Evolutionary conservation across 2,888 invertebrate species (phyloP), one percentile per base, ranked within the genome.

Genomic region (Drosophila acutilabella): DNA sequence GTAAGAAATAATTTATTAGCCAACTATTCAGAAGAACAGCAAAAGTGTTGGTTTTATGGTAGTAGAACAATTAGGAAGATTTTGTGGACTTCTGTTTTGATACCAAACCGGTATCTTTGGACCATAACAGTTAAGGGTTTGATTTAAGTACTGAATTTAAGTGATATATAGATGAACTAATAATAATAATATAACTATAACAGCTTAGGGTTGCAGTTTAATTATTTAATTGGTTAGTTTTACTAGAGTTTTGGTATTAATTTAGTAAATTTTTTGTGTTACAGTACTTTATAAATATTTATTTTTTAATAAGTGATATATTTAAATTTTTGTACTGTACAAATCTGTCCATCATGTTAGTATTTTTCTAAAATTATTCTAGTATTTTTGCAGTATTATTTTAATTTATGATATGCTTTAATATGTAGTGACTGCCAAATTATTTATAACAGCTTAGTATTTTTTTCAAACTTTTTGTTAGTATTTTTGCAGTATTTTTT

Each of bases 21-120:
- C 18, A 50, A 50, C 7, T 18, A 51, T 51, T 51, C 23, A 20
- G 2, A 38, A 52, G 51, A 40, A 40, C 23, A 40, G 23, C 14
- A 52, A 40, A 23, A 52, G 14, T 14, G 33, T 18, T 10, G n/a
- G 4, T 4, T 18, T 10, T 7, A 51, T 18, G 36, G 5, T 18
- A 36, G 5, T 13, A 11, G 1, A 33, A 18, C 16, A 47, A 50
- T 20, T 36, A 6, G 10, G 7, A n/a, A n/a, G 42, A 41, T 2
- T 48, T 18, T 26, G 1, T 4, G 8, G 7, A 18, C 30, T n/a
- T n/a, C n/a, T 16, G 42, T 36, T 11, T 23, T 1, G 5, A 13
- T 3, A 7, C 7, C 1, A 13, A 50, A 16, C 16, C 18, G 13
- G 13, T 13, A 18, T 13, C 33, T 36, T 36, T 13, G 1, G 13